Evolutionary conservation across 2,888 invertebrate genomes (phyloP), one percentile per base, ranked within the genome.

Genomic region (Allygus modestus): DNA sequence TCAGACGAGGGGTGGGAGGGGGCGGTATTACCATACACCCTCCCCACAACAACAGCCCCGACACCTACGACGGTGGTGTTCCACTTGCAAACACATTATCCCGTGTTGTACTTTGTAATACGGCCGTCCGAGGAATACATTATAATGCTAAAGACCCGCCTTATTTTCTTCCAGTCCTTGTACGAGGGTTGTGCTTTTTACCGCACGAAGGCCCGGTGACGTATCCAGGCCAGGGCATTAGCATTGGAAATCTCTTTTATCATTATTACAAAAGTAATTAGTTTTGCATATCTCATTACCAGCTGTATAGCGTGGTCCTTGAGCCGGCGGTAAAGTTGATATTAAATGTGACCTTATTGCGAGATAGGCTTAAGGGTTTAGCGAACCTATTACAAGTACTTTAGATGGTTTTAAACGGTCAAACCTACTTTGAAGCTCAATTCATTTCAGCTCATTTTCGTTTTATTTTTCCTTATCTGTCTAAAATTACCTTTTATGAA

Each of bases 11-110:
- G 37, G 37, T n/a, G n/a, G 17, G 26, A 11, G 73, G 33, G 73
- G 73, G 73, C n/a, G 73, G 73, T 20, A 73, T 73, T 73, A 73
- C 37, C 73, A 73, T 73, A 73, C 58, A 58, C 20, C 23, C 37
- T 9, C 37, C 37, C 37, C 37, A 4, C 37, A 37, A 4, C 9
- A 37, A 4, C 37, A 37, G 5, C 9, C 4, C 58, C 58, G 58
- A 73, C 73, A 43, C 73, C 37, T 43, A 37, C 9, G 37, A 9
- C 9, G 37, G 37, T 4, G 37, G 73, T 33, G 37, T 2, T 37
- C 37, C 26, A 73, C 43, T 73, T 73, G 20, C n/a, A 73, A 73
- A 73, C 37, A 73, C 73, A 73, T 37, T 37, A 43, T 71, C n/a
- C 73, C 37, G 43, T 37, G 37, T 37, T 37, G 20, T 65, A 28